Evolutionary conservation across 2,113 vertebrate species (phyloP), one percentile per base, ranked within the genome.

Genomic region (Ailurus styani): DNA sequence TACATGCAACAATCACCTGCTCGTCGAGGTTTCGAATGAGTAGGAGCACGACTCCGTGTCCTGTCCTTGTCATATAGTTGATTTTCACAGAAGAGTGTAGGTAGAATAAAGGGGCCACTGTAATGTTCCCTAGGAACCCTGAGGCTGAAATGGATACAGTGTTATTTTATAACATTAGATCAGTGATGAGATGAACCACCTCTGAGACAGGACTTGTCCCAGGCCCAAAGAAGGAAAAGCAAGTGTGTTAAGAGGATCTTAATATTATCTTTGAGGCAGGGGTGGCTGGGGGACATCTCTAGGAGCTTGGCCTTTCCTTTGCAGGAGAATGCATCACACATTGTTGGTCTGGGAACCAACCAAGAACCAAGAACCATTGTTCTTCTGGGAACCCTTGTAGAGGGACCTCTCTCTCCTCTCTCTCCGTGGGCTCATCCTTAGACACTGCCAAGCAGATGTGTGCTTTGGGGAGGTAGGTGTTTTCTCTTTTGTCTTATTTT

Each of bases 361-460:
- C n/a, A n/a, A n/a, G n/a, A n/a, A n/a, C n/a, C n/a, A n/a, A n/a
- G n/a, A n/a, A n/a, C n/a, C n/a, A n/a, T n/a, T n/a, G n/a, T 60
- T 86, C 57, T 96, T 62, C 17, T 64, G 82, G 93, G 72, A 88
- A 34, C 25, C 52, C 37, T 31, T 23, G n/a, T 1, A 3, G 82
- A 40, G 47, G 57, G 78, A 47, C 29, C 40, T 15, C 18, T 96
- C 64, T 87, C 70, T 88, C 47, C 2, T 20, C 23, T 95, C 64
- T 87, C 70, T 91, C 54, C 1, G 0, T 42, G 81, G 75, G 66
- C 52, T 93, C 37, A 60, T 90, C 70, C 34, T 90, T 18, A 95
- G 77, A 93, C 95, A 93, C 45, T 27, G 27, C 62, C 79, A 78
- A 60, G 54, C 96, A 97, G 93, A 89, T 79, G 91, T 94, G 88